Percentiles rank a stretch among this genome's conserved stretches.
phyloP scores from a whole-genome alignment of 2,797 vertebrate species.

The Malurus splendens region DNA sequence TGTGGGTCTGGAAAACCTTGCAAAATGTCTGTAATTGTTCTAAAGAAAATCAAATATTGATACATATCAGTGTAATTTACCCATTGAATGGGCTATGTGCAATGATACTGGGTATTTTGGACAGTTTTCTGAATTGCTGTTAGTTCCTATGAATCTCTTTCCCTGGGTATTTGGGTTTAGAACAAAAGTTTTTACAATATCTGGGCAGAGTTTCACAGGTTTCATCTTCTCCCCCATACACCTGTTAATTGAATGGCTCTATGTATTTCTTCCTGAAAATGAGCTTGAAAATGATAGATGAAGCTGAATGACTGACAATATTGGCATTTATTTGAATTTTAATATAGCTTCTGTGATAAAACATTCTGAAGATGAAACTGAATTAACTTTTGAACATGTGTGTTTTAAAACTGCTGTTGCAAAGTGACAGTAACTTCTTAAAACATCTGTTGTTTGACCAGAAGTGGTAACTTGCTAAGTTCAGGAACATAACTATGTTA shows the following conservation, averaged over 20 bases:
- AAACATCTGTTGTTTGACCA: background rate
- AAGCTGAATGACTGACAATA: background rate
- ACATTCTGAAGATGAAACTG: background rate
- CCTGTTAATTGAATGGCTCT: background rate
- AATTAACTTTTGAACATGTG: background rate
- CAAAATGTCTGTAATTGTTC: background rate
- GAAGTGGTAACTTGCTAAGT: background rate
- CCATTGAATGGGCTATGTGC: background rate
- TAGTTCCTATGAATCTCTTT: background rate
- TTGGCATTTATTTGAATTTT: background rate
- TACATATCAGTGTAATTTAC: background rate
- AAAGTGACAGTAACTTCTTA: background rate
- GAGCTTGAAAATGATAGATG: background rate
- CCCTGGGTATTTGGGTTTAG: background rate
- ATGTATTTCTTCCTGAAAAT: background rate
- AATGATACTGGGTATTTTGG: background rate
- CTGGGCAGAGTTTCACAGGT: background rate
- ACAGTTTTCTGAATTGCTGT: background rate
- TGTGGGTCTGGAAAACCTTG: background rate
- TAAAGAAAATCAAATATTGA: fast-evolving
- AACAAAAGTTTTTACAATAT: background rate
- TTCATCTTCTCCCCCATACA: background rate
- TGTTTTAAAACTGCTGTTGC: background rate
- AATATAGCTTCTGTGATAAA: background rate
- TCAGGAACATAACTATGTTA: background rate